Base-by-base conservation (phyloP, 1,140 invertebrate species). In the Drosophila biarmipes region DNA sequence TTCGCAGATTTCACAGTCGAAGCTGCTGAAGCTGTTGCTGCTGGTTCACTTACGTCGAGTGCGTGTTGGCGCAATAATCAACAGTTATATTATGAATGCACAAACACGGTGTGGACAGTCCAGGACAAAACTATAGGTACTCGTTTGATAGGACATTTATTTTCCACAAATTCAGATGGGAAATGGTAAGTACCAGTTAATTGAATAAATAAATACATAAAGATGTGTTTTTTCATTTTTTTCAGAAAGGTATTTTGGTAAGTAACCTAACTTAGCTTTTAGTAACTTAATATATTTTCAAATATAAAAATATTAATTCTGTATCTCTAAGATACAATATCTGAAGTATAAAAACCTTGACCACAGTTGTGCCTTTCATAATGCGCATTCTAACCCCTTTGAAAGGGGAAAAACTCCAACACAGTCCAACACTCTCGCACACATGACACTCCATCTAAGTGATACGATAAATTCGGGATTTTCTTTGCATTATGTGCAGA, bases 11-110 rank as follows among this genome's bases (percentile, higher is more conserved):
- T 43, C 19, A 35, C 46, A 57, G 51, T 58, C 42, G 42, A 29
- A 52, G 72, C 61, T 58, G 49, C 24, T 61, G 67, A 48, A 59
- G 56, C 54, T 81, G 73, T 52, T 75, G 66, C 64, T 75, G 66
- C 64, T 75, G 78, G 69, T 82, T 79, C 82, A 86, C 82, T 86
- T 86, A 79, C 62, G 63, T 53, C 73, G 82, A 87, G 78, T 87
- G 84, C 84, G 78, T 86, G 82, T 86, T 86, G 84, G 82, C 78
- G 82, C 82, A 81, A 87, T 86, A 86, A 86, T 87, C 82, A 86
- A 86, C 82, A 86, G 82, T 86, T 87, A 66, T 87, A 82, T 87
- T 87, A 86, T 86, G 82, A 86, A 86, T 86, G 82, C 78, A 87
- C 74, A 80, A 77, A 57, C 76, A 81, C 49, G 75, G 42, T 21